Base-by-base conservation (phyloP, 2,113 vertebrate genomes). In the Cacatua alba region DNA sequence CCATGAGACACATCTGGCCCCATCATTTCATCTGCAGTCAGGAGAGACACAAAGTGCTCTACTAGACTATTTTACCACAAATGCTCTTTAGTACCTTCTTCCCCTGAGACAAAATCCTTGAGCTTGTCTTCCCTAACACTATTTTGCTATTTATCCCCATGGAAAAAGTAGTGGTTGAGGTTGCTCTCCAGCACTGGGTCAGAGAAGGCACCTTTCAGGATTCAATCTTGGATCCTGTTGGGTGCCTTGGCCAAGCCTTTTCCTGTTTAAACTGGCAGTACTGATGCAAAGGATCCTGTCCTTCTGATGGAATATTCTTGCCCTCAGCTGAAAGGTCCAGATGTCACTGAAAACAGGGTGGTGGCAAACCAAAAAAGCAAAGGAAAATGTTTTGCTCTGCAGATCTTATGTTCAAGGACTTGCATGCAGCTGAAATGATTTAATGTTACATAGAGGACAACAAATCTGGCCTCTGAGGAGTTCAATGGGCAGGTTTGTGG, bases 31-130 rank as follows among this genome's bases (percentile, higher is more conserved):
- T 96, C 94, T 96, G 95, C 0, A 63, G 95, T 97, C 93, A 90
- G 69, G 75, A 96, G 81, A 94, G 90, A 96, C 97, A 94, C 86
- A 93, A 93, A 95, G 76, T 75, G 21, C 89, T 97, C 86, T 92
- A 80, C 80, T 95, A 98, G 81, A 88, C 90, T 90, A 25, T 96
- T 97, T 97, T 84, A 97, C 97, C 96, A 96, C 95, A 97, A 92
- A 93, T 17, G 65, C 94, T 95, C 88, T 92, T 85, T 95, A 95
- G 94, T 94, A 89, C 89, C 92, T 94, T 96, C 88, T 87, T 97
- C 82, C 82, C 74, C 67, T 29, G 88, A 95, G 96, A 88, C 62
- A 94, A 87, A 96, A 83, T 92, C 91, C 71, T 93, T 60, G 62
- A 79, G 39, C 67, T 96, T 94, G 72, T 57, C 65, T 95, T 94